These are phyloP conservation scores for Platypus cylindrus DNA, from an alignment of 2,888 invertebrate species.

Conservation along the genomic window DNA sequence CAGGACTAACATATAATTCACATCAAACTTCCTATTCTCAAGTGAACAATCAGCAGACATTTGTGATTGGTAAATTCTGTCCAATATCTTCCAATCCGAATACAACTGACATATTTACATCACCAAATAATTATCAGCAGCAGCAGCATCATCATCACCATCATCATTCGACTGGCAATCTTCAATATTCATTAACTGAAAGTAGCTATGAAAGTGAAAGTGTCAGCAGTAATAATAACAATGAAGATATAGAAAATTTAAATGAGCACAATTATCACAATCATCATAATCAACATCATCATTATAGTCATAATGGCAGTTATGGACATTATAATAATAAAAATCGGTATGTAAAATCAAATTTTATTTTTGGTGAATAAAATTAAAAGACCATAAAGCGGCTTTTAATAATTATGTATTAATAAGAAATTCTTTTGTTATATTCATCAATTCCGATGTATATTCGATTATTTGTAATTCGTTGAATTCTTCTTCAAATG, in stretches of 20 bases:
- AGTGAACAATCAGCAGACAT: slow-evolving; percentile 18
- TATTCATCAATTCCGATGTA: slow-evolving; percentile 3
- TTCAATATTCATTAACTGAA: slow-evolving; percentile 13
- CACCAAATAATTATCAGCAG: too few species aligned
- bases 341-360: slow-evolving; percentile 11
- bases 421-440: background rate
- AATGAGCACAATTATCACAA: too few species aligned
- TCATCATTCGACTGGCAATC: slow-evolving; percentile 11
- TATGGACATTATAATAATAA: slow-evolving; percentile 18
- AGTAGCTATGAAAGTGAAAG: slow-evolving; percentile 4
- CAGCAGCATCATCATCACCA: too few species aligned
- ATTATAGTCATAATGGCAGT: slow-evolving; percentile 13
- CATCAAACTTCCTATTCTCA: too few species aligned
- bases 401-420: background rate
- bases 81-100: too few species aligned
- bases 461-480: slow-evolving; percentile 6
- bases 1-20: too few species aligned
- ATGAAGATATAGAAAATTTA: too few species aligned
- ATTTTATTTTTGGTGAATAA: slow-evolving; percentile 4
- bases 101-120: too few species aligned
- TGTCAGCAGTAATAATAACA: slow-evolving; percentile 8
- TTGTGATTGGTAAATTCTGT: slow-evolving; percentile 21
- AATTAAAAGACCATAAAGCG: background rate
- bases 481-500: slow-evolving; percentile 7
- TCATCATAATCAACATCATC: too few species aligned